Evolutionary conservation across 2,888 invertebrate species (phyloP), one percentile per base, ranked within the genome.

Genomic region (Trypoxylon attenuatum): DNA sequence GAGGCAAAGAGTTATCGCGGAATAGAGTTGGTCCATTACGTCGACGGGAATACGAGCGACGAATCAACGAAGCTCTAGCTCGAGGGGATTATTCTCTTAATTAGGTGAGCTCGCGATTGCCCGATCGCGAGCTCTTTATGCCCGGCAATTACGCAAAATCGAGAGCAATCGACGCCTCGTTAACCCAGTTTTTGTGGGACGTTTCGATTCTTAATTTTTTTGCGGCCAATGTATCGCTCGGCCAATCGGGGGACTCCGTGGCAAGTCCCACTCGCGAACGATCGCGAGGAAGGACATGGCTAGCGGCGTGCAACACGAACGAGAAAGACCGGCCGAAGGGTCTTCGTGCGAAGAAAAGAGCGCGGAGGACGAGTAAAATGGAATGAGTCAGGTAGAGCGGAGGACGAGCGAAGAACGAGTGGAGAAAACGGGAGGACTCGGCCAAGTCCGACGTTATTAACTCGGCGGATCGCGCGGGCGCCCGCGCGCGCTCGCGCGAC

Each of bases 361-460:
- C n/a, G 13, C 15, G 41, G 13, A 16, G 15, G 16, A 21, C 21
- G 21, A 19, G 21, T 18, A 43, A 43, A 43, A 19, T 21, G 19
- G 18, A 21, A 43, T 43, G 13, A 19, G 33, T 4, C 8, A 18
- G 46, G 13, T 46, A 42, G 33, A 51, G 18, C n/a, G 41, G 23
- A 22, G 21, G 25, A 25, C 23, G 29, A 10, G 25, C 10, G 50
- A 41, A n/a, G n/a, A n/a, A n/a, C n/a, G n/a, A 45, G 23, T 23
- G 43, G 8, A 15, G 21, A 2, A n/a, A 13, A 13, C 2, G 18
- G 19, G 29, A 21, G 27, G 61, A 39, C 59, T 47, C 42, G 63
- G 64, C 74, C 10, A 13, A 4, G 66, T 75, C 75, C 71, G 72
- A 78, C 78, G 77, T 82, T 81, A 82, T 82, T 82, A 82, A 77